Evolutionary conservation across 2,888 invertebrate genomes (phyloP), one percentile per base, ranked within the genome.

Genomic region (Ecdyonurus torrentis): DNA sequence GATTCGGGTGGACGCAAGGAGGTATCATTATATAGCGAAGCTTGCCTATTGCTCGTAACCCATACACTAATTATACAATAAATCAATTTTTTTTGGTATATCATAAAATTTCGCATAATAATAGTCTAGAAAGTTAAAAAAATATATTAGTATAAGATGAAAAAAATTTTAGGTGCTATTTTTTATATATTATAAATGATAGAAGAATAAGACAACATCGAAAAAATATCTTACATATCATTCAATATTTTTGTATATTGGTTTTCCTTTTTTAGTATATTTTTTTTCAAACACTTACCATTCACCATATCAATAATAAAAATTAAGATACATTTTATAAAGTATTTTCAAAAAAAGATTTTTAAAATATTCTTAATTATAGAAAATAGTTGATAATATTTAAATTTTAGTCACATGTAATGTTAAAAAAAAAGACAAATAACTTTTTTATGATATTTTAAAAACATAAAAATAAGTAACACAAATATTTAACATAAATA

Each of bases 21-120:
- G 55, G 55, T 55, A 55, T 55, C 55, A 55, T 55, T 55, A n/a
- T n/a, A n/a, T 7, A 10, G 55, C n/a, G 55, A 55, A 55, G 55
- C 55, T 37, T 55, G 55, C 7, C n/a, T n/a, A 55, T 55, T 55
- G 55, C 55, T 55, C 55, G 37, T 10, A 55, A 22, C 55, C 55
- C 55, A 10, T 50, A 10, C 55, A n/a, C 55, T 55, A 55, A 10
- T 20, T 10, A 10, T 37, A 37, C n/a, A n/a, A n/a, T n/a, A 37
- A 37, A 37, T 10, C 37, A 37, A 37, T 15, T 37, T 37, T 15
- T 37, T n/a, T n/a, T n/a, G n/a, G n/a, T n/a, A n/a, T n/a, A n/a
- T n/a, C n/a, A n/a, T 37, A 37, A 10, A 10, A 37, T 5, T 37
- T 37, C 5, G 5, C 37, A 37, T 10, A 37, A 37, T 37, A 37